Percentiles rank a stretch among this genome's conserved stretches.
Conservation (phyloP, 2,113 vertebrate genomes). For the Heteronetta atricapilla region DNA sequence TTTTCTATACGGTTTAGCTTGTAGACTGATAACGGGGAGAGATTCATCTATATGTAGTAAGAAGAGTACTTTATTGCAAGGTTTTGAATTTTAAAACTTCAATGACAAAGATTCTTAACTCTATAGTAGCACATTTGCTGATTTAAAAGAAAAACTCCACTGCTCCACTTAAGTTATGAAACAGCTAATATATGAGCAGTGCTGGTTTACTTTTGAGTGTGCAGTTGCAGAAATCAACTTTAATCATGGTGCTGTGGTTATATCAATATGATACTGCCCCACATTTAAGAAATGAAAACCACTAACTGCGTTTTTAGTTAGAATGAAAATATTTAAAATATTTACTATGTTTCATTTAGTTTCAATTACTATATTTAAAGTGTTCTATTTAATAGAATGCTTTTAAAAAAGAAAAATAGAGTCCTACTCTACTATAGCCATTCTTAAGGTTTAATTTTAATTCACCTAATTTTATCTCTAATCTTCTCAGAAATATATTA, state of each 20-base stretch:
- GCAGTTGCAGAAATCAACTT: not conserved
- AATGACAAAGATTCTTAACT: not conserved
- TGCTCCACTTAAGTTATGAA: not conserved
- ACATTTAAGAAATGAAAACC: not conserved
- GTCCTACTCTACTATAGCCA: not conserved
- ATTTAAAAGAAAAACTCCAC: not conserved
- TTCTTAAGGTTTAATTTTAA: not conserved
- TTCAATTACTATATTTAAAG: not conserved
- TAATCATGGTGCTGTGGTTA: not conserved
- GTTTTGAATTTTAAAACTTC: not conserved
- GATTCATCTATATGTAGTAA: not conserved
- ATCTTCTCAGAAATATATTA: not conserved
- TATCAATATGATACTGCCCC: not conserved
- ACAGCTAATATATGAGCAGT: not conserved
- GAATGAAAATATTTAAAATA: not conserved
- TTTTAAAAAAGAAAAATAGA: not conserved
- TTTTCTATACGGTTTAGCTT: not conserved
- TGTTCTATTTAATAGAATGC: not conserved
- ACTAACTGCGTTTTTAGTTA: not conserved
- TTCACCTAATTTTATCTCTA: not conserved
- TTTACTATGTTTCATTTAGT: not conserved
- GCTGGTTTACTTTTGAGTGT: not conserved
- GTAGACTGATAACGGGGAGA: not conserved
- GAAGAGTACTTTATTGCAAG: not conserved
- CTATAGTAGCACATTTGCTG: not conserved